Evolutionary conservation across 2,888 invertebrate species (phyloP), one percentile per base, ranked within the genome.

Genomic region (Atrina japonica): DNA sequence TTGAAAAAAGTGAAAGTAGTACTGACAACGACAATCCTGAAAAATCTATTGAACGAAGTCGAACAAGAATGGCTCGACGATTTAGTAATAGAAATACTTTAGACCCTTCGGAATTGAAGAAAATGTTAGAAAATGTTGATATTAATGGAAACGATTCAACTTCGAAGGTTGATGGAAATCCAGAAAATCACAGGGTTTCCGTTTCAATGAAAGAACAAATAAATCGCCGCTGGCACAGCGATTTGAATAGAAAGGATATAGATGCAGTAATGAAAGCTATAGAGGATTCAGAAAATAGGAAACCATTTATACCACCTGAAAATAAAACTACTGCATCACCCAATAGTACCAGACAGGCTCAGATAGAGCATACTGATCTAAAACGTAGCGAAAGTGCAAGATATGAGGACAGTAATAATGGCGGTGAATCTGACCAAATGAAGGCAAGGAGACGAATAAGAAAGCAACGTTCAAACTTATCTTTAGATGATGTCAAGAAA

Each of bases 231-330:
- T 83, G 82, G 82, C 75, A 78, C 9, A 84, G 80, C 77, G 78
- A 82, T 67, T 64, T 83, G 27, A 80, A 79, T 35, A 78, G 75
- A 70, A 83, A 81, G 27, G 84, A 87, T 50, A 84, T 89, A 40
- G 88, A 89, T 58, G 75, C 84, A 50, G 81, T 87, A 18, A 80
- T 89, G 11, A 85, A 86, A 70, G 81, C 80, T 23, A 87, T 89
- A 18, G 88, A 88, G 66, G 85, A 83, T 52, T 82, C 83, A 3
- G 86, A 86, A 29, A 79, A 82, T 49, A 77, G 81, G 60, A 86
- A 86, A 60, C 81, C 86, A 68, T 9, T 52, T 47, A 45, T 41
- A 53, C 5, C 35, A 5, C 5, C 35, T 43, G 56, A 61, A 29
- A 69, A 25, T 55, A 73, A 70, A 66, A 72, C 68, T 29, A 29